Percentiles rank a stretch among this genome's conserved stretches.
Conservation (phyloP, 1,140 invertebrate species). For the Zophobas morio region DNA sequence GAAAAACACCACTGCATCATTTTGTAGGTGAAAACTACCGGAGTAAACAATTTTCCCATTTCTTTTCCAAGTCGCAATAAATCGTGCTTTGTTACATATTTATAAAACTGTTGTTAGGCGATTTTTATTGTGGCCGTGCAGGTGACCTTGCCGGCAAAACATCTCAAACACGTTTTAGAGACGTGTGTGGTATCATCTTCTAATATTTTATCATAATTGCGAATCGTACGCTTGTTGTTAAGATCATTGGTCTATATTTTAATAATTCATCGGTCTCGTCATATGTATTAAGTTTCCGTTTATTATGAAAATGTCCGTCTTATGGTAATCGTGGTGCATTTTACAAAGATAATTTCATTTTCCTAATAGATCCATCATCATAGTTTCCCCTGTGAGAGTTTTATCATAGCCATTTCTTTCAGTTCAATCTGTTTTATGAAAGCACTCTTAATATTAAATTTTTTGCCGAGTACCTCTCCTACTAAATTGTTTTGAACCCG, state of each 20-base stretch:
- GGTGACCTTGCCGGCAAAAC: conserved; percentile 29
- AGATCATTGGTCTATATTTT: conserved; percentile 6
- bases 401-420: conserved; percentile 28
- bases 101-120: conserved; percentile 35
- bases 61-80: background rate
- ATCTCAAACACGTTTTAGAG: conserved; percentile 37
- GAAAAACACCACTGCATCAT: too few relatives aligned
- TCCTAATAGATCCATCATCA: conserved; percentile 53
- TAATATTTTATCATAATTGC: conserved; percentile 14
- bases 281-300: conserved; percentile 22
- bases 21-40: too few relatives aligned
- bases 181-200: conserved; percentile 26
- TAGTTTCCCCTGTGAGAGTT: conserved; percentile 19
- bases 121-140: conserved; percentile 23
- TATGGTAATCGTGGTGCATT: conserved; percentile 38
- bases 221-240: background rate
- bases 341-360: conserved; percentile 59
- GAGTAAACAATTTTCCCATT: background rate
- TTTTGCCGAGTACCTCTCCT: conserved; percentile 9
- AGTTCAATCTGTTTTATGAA: conserved; percentile 44
- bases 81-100: conserved; percentile 21
- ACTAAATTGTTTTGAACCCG: conserved; percentile 27
- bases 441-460: conserved; percentile 45
- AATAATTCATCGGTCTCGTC: conserved; percentile 48
- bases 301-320: conserved; percentile 42